Evolutionary conservation across 2,888 invertebrate genomes (phyloP), one percentile per base, ranked within the genome.

Genomic region (Oscheius myriophilus): DNA sequence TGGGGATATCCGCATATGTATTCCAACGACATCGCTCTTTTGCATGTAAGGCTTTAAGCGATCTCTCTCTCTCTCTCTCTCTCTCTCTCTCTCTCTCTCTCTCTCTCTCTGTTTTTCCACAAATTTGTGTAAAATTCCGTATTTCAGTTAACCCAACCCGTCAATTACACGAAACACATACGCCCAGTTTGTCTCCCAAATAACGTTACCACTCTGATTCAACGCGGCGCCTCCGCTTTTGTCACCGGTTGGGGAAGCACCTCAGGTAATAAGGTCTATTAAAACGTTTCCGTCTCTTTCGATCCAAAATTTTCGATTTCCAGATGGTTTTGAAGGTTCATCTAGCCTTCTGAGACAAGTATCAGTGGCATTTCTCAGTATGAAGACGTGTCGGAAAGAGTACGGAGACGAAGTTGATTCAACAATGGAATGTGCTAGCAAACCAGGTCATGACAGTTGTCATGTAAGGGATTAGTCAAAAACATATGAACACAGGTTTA

Each of bases 111-210:
- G n/a, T n/a, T n/a, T n/a, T n/a, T n/a, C n/a, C n/a, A n/a, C n/a
- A n/a, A n/a, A n/a, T n/a, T n/a, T n/a, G n/a, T n/a, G n/a, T n/a
- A n/a, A n/a, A n/a, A n/a, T n/a, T n/a, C n/a, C n/a, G n/a, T n/a
- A n/a, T 25, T 52, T 23, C 26, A 52, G 52, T n/a, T 52, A 18
- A 26, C 52, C 1, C 12, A 52, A 18, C 52, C 52, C 2, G 52
- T 52, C 12, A 26, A 52, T 12, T 52, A n/a, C 18, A 52, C 52
- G 6, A 52, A 52, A 25, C 52, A 52, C 18, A 52, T 52, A 2
- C 52, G 26, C 23, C 52, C 52, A n/a, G 52, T 52, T n/a, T 52
- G 52, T 52, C 23, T 52, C 18, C 52, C 52, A 26, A n/a, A 12
- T 2, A 52, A 52, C 23, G 23, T 25, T 14, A 26, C 23, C 18